Conservation (phyloP, 1,140 invertebrate genomes). For the Chironomus striatipennis region DNA sequence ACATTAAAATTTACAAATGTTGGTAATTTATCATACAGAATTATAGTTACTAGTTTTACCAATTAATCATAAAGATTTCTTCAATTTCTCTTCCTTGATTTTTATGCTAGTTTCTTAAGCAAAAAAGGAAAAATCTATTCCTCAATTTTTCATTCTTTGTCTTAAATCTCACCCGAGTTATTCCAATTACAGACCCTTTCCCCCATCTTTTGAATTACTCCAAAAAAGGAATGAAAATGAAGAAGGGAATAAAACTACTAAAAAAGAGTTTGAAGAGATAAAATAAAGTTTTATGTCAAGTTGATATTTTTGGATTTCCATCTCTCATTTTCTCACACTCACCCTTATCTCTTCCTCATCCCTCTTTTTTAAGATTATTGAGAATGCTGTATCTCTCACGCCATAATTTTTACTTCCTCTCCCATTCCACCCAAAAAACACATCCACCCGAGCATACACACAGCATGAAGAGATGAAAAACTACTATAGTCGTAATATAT, state of each 20-base stretch:
- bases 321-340: neutral
- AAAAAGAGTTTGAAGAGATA: neutral
- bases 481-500: neutral
- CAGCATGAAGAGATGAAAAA: neutral
- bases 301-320: slow-evolving; percentile 13
- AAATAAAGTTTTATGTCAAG: slow-evolving; percentile 14
- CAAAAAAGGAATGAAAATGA: neutral
- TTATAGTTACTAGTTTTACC: no score
- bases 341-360: neutral
- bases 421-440: neutral
- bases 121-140: no score
- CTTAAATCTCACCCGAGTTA: no score
- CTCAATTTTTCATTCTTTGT: no score
- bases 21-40: no score
- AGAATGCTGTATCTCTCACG: neutral
- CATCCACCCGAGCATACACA: neutral
- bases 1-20: no score
- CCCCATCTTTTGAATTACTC: no score
- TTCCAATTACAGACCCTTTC: no score
- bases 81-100: no score
- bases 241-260: neutral
- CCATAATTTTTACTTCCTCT: neutral
- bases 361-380: neutral
- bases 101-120: no score
- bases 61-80: no score